Evolutionary conservation across 1,140 invertebrate species (phyloP), one percentile per base, ranked within the genome.

Genomic region (Caenorhabditis remanei): DNA sequence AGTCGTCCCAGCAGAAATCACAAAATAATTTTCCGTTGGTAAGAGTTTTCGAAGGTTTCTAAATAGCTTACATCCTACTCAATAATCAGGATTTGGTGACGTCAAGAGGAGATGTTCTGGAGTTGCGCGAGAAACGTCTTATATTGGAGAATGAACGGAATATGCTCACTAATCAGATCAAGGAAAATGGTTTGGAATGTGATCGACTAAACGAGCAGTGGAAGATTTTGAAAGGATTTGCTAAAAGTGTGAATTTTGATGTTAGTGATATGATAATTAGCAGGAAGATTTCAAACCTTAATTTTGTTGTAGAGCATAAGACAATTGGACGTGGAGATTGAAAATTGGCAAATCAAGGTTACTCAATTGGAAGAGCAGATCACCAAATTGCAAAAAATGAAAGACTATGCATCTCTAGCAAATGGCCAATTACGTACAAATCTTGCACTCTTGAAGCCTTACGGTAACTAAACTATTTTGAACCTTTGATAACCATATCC

Each of bases 201-300:
- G 71, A 79, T 79, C 43, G 46, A 24, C 43, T 50, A 2, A 53
- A 79, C 14, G 43, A 48, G 16, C 71, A 79, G 41, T 79, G 71
- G 71, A 79, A 43, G 46, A 79, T 79, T 3, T 16, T 79, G 14
- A 79, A 79, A 79, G 71, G 71, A 79, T 79, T 79, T 24, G 71
- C 71, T 4, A 79, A 79, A 24, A 79, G 71, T n/a, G 71, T 79
- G 43, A 53, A 79, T n/a, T 79, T 79, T 43, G 71, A 79, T 50
- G 71, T 79, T 9, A 32, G 65, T 0, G 50, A 0, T 58, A n/a
- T 19, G 2, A 14, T 11, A 58, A 58, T n/a, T n/a, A 11, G 21
- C 40, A 4, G 5, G 24, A 63, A 11, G 24, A 21, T 63, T 63
- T 13, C 0, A 32, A 7, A 11, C 8, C 0, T 32, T 11, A 63